These are phyloP conservation scores for Tachysurus fulvidraco DNA, from an alignment of 2,113 vertebrate species.

Conservation along the genomic window DNA sequence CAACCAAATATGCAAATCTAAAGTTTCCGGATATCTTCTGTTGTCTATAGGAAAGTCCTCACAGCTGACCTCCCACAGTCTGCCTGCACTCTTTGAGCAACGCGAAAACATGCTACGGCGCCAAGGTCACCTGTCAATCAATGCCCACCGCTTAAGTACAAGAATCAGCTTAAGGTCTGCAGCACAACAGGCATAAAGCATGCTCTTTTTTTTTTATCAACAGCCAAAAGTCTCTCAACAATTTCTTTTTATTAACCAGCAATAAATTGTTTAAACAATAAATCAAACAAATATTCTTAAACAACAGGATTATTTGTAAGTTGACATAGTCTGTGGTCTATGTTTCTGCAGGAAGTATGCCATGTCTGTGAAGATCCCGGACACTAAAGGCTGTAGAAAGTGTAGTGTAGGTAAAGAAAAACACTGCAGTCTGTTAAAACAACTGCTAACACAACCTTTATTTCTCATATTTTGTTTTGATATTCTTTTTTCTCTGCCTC, in stretches of 20 bases:
- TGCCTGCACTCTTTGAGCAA: constrained; percentile 55
- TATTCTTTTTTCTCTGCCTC: constrained; percentile 17
- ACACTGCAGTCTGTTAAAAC: background rate
- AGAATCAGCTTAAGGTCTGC: constrained; percentile 51
- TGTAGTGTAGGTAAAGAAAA: constrained; percentile 49
- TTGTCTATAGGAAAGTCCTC: constrained; percentile 58
- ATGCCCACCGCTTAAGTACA: constrained; percentile 57
- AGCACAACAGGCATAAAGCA: background rate
- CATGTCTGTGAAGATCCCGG: constrained; percentile 76
- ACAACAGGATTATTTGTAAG: background rate
- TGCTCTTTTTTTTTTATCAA: background rate
- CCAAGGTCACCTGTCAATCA: constrained; percentile 56
- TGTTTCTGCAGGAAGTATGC: constrained; percentile 70
- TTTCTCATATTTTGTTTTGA: constrained; percentile 1
- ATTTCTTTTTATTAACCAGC: background rate
- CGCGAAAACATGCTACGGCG: constrained; percentile 55
- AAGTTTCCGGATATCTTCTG: background rate
- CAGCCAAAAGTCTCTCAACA: background rate
- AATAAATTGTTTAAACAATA: background rate
- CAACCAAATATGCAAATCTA: background rate
- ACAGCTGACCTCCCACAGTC: constrained; percentile 58
- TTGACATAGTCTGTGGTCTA: background rate
- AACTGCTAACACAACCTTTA: background rate
- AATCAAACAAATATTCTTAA: background rate
- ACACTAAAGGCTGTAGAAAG: constrained; percentile 75